Evolutionary conservation across 2,797 vertebrate species (phyloP), one percentile per base, ranked within the genome.

Genomic region (Macrochelys suwanniensis): DNA sequence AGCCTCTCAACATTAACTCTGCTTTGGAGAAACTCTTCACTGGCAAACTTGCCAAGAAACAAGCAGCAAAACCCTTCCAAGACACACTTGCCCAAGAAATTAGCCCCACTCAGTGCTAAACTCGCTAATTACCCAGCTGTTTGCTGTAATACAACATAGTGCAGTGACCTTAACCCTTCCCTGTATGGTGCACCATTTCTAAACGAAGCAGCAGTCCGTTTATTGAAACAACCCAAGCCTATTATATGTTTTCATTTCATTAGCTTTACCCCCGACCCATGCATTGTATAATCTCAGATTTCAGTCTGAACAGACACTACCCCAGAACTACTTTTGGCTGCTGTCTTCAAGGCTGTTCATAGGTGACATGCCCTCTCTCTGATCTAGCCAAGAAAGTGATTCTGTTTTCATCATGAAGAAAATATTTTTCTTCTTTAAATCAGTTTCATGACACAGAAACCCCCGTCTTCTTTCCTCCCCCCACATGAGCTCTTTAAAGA

Each of bases 131-230:
- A 25, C 61, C 2, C 1, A 2, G 56, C 5, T 0, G 25, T 61
- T 1, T 51, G 65, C 61, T 31, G 76, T 54, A 82, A 88, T 15
- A 17, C 1, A 31, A 53, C 0, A 33, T 23, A 23, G 78, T 13
- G 3, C 1, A 1, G 21, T 33, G 77, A 59, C 49, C 79, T 53
- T 80, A 51, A n/a, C 81, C 61, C 45, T 8, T 47, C 16, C 79
- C 82, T 11, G 17, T 8, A 81, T 5, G 45, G 25, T 1, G 17
- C 16, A 3, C 21, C 51, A 1, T 82, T 68, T 59, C 42, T 4
- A 25, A 83, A 51, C 53, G 11, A 68, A 89, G 85, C 59, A 49
- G 86, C 79, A 68, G 91, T 80, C 81, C 45, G 37, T 8, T 47
- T 5, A 1, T 1, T 6, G 54, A 5, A 31, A 21, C 21, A 1